Base-by-base conservation (phyloP, 2,113 vertebrate genomes). In the Colistium nudipinnis region DNA sequence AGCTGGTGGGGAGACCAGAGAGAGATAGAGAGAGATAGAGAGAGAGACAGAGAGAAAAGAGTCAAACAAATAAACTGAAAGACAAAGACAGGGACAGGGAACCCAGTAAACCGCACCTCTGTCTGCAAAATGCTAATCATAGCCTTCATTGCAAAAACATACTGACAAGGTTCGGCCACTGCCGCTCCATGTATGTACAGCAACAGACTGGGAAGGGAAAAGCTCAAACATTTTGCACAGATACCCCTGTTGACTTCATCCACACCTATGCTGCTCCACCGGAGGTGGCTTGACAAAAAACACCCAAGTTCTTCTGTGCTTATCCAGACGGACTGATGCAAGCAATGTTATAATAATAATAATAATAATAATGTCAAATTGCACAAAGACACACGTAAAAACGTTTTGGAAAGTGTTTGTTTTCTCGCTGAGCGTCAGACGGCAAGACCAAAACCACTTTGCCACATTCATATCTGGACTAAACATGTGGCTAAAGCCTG, bases 1-100 rank as follows among this genome's bases (percentile, higher is more conserved):
- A 63, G 62, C 57, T 52, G 65, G 51, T 60, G 57, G 44, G 47
- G 16, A 49, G 67, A 68, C 56, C 33, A 45, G 24, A 63, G 24
- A 41, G 36, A 22, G 47, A 63, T 12, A 25, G 9, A 14, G 12
- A 16, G 30, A 51, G 36, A 8, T 14, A n/a, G 6, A 22, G 25
- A 56, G 49, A 35, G n/a, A 3, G 20, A 27, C 0, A 25, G 19
- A 53, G 20, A 19, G 4, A 39, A 25, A 24, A 2, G 19, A 76
- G 52, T 64, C 65, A 65, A 76, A 74, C 43, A 80, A 62, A 64
- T 41, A 65, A 70, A 72, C 49, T 75, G 61, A 64, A 24, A 63
- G 51, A 60, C 48, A 83, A 62, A 74, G 64, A 65, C 6, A 51
- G 38, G 22, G 28, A 56, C 28, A 36, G 13, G 12, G 11, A 51